A percentile compares a stretch with the other conserved stretches of the same genome.
Conservation (phyloP, 2,888 invertebrate genomes). For the Sarcophaga caerulescens region DNA sequence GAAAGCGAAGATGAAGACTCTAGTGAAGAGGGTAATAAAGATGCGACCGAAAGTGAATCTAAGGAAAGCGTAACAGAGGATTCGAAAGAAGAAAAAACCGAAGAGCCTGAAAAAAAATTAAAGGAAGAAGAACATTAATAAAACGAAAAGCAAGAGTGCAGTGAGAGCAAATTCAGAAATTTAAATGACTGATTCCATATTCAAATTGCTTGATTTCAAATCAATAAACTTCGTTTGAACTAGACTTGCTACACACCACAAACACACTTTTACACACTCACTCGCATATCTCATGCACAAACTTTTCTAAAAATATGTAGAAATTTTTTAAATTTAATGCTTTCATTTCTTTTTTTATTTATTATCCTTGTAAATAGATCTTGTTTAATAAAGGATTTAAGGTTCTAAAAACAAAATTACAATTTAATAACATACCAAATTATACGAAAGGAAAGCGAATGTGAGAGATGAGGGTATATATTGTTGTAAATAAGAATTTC, state of each 20-base stretch:
- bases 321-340: background rate
- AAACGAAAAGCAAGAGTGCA: constrained; percentile 34
- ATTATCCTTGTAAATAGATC: constrained; percentile 51
- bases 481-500: background rate
- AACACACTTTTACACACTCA: constrained; percentile 1
- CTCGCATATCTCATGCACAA: background rate
- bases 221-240: too few relatives aligned
- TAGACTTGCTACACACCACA: background rate
- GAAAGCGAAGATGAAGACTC: constrained; percentile 65
- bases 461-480: background rate
- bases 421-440: background rate
- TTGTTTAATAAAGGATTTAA: constrained; percentile 8
- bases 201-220: background rate
- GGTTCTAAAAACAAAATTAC: background rate
- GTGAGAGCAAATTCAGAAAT: constrained; percentile 6
- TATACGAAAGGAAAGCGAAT: constrained; percentile 24
- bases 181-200: constrained; percentile 47
- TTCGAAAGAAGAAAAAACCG: constrained; percentile 13
- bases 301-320: background rate
- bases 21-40: constrained; percentile 28
- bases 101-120: constrained; percentile 39
- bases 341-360: background rate
- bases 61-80: background rate
- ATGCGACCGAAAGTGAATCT: constrained; percentile 5
- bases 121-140: constrained; percentile 35